Evolutionary conservation across 2,797 vertebrate genomes (phyloP).

Genomic region (Enteromius anoplus): DNA sequence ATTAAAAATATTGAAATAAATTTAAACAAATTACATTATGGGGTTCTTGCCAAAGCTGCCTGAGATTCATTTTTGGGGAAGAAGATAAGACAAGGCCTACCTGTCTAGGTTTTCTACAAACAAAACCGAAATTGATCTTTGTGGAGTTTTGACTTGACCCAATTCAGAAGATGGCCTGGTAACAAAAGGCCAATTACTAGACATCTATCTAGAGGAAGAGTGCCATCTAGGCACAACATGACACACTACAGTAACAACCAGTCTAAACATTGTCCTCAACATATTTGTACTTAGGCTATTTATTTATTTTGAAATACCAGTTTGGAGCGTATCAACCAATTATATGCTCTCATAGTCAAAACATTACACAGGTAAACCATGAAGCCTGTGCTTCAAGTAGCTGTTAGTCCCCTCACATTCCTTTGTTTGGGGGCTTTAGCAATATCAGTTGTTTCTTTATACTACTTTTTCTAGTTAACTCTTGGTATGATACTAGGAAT

Average conservation of each 20-base stretch:
- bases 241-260: conserved; percentile 28
- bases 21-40: conserved; percentile 33
- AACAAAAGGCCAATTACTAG: conserved; percentile 34
- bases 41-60: background rate
- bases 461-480: background rate
- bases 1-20: conserved; percentile 5
- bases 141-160: conserved; percentile 11
- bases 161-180: conserved; percentile 27
- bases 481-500: background rate
- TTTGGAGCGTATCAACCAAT: conserved; percentile 18
- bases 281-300: background rate
- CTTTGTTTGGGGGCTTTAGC: conserved; percentile 1
- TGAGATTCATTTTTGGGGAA: background rate
- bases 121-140: conserved; percentile 11
- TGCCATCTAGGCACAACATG: conserved; percentile 50
- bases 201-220: conserved; percentile 44
- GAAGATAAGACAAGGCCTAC: background rate
- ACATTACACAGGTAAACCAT: conserved; percentile 2
- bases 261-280: background rate
- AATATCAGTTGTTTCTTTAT: background rate
- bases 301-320: background rate
- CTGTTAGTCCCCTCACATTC: background rate
- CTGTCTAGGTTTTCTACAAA: conserved; percentile 9
- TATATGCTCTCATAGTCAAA: background rate
- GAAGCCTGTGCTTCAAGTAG: background rate